A percentile compares a stretch with the other conserved stretches of the same genome.
Evolutionary conservation across 2,797 vertebrate genomes (phyloP).

Genomic region (Moxostoma hubbsi): DNA sequence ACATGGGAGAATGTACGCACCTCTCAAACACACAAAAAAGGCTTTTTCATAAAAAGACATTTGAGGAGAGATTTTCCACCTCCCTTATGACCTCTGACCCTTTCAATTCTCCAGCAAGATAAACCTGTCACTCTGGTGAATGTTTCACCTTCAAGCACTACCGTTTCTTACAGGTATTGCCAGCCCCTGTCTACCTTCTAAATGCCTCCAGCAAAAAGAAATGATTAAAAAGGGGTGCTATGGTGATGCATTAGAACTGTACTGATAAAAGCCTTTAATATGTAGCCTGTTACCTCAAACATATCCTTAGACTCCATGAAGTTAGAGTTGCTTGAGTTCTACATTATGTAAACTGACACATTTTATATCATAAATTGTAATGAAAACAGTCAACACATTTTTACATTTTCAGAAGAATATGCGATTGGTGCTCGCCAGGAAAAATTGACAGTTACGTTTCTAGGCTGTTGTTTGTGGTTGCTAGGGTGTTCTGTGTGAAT

Average conservation of each 20-base stretch:
- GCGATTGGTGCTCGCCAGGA: no score
- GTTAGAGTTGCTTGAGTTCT: no score
- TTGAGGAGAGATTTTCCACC: no score
- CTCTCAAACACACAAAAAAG: neutral
- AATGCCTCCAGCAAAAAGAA: neutral
- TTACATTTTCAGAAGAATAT: no score
- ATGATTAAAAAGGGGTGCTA: neutral
- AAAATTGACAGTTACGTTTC: no score
- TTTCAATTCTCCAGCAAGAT: neutral
- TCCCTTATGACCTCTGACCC: conserved; percentile 4
- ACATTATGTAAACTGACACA: no score
- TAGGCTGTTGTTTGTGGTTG: no score
- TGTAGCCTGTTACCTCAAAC: neutral
- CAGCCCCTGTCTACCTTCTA: neutral
- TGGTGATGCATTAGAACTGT: neutral
- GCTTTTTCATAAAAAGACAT: neutral
- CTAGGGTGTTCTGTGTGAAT: no score
- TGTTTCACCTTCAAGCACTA: no score
- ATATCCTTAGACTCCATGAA: no score
- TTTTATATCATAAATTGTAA: no score
- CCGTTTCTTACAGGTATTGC: neutral
- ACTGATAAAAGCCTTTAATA: neutral
- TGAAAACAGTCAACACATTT: no score
- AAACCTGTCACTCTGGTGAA: neutral
- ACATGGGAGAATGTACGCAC: neutral